Conservation (phyloP, 2,797 vertebrate genomes). For the Mus minutoides region DNA sequence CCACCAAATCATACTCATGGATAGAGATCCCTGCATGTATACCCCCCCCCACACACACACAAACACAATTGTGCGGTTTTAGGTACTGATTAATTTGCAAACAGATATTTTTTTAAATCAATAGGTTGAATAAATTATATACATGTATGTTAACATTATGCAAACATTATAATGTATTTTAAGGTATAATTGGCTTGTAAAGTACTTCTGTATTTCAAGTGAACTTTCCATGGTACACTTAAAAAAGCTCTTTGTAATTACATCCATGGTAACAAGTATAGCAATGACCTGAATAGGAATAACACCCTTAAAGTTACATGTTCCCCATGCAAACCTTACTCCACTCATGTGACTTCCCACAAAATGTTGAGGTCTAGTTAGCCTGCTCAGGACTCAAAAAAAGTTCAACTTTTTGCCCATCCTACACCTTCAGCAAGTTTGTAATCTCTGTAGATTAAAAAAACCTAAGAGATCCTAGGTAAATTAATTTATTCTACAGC, state of each 20-base stretch:
- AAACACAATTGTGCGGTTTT: background rate
- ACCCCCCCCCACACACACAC: background rate
- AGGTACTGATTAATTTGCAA: conserved; percentile 54
- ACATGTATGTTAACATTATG: background rate
- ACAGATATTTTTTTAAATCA: background rate
- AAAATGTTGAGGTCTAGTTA: background rate
- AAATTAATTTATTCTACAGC: conserved; percentile 44
- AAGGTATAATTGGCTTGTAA: background rate
- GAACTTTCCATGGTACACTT: conserved; percentile 10
- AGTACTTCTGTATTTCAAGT: conserved; percentile 43
- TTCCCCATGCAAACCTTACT: background rate
- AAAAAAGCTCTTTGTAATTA: conserved; percentile 43
- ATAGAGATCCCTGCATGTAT: background rate
- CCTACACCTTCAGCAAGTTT: conserved; percentile 28
- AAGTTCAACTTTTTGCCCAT: conserved; percentile 3
- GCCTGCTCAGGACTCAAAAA: conserved; percentile 16
- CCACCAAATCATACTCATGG: background rate
- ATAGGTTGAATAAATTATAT: conserved; percentile 23
- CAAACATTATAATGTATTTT: conserved; percentile 49
- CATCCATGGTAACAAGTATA: background rate
- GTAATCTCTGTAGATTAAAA: background rate
- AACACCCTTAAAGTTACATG: background rate
- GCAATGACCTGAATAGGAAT: background rate
- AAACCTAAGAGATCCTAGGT: background rate
- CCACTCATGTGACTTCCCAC: background rate